Conservation (phyloP, 2,113 vertebrate genomes). For the Macroglossus sobrinus region DNA sequence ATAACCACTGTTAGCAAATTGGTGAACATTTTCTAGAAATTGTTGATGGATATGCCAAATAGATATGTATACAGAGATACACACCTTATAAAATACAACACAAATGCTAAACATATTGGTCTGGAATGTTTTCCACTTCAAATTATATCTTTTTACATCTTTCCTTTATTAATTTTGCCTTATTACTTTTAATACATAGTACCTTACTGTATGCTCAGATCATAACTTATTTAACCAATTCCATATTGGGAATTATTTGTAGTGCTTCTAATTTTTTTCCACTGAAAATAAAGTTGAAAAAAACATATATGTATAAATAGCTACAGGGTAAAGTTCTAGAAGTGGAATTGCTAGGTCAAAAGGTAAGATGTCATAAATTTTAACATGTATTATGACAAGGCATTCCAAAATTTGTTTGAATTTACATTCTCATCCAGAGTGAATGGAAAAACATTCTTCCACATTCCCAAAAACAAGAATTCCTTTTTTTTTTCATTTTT, state of each 20-base stretch:
- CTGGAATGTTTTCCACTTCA: not conserved
- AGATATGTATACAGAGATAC: not conserved
- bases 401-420: not conserved
- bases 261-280: not conserved
- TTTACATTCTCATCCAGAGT: not conserved
- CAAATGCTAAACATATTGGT: not conserved
- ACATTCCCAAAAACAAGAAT: not conserved
- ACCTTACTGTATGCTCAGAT: not conserved
- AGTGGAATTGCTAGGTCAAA: not conserved
- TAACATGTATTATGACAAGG: not conserved
- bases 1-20: not conserved
- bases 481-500: not conserved
- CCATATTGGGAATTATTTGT: not conserved
- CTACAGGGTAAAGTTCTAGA: conserved; percentile 3
- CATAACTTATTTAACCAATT: not conserved
- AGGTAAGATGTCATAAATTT: conserved; percentile 1
- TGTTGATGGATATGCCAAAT: not conserved
- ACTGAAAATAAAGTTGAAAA: not conserved
- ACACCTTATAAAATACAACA: not conserved
- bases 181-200: not conserved
- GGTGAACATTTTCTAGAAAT: not conserved
- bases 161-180: not conserved
- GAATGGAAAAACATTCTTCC: not conserved
- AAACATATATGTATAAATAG: not conserved
- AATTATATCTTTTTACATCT: not conserved